Evolutionary conservation across 2,797 vertebrate species (phyloP).

Genomic region (Oreochromis mossambicus): DNA sequence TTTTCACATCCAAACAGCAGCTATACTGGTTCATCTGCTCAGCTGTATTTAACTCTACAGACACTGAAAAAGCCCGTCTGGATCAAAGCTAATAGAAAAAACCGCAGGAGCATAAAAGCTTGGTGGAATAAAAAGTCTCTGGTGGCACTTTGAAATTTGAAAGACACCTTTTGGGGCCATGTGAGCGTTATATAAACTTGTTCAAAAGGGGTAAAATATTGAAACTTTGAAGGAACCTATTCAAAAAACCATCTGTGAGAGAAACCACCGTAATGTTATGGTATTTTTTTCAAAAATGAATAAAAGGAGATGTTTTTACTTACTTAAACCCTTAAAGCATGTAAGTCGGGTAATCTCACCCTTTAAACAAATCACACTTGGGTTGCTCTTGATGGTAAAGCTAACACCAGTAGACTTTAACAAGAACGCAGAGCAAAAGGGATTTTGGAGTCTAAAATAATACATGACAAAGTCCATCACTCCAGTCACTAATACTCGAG

Average conservation of each 20-base stretch:
- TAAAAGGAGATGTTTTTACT: background rate
- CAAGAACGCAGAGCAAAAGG: fast-evolving
- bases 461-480: background rate
- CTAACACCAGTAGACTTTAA: background rate
- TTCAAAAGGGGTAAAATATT: background rate
- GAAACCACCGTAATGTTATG: background rate
- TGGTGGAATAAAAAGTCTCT: no score
- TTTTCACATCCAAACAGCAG: background rate
- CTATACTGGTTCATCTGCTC: background rate
- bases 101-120: background rate
- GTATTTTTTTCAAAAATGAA: background rate
- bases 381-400: background rate
- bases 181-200: background rate
- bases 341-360: background rate
- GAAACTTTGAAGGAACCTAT: background rate
- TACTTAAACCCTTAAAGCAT: background rate
- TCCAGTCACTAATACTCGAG: background rate
- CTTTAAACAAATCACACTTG: background rate
- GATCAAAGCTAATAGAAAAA: background rate
- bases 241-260: background rate
- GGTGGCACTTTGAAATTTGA: background rate
- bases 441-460: background rate
- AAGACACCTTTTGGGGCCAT: background rate
- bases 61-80: background rate
- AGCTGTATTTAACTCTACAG: background rate